Base-by-base conservation (phyloP, 1,140 invertebrate species). In the Eupeodes corollae region DNA sequence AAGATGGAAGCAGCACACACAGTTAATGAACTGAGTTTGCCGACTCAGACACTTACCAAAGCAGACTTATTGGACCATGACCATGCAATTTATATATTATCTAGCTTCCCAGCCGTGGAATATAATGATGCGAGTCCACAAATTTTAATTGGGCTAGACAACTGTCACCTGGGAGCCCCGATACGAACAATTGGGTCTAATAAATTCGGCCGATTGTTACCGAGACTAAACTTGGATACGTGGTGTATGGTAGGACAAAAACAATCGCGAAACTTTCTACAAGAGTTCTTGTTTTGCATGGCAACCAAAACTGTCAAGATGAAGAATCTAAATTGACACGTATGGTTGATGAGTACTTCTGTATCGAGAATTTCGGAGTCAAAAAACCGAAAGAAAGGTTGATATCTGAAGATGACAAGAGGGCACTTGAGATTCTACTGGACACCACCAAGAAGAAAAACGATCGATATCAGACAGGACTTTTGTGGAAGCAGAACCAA, bases 121-220 rank as follows among this genome's bases (percentile, higher is more conserved):
- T n/a, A n/a, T n/a, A n/a, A n/a, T n/a, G n/a, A n/a, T n/a, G n/a
- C n/a, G n/a, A n/a, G n/a, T n/a, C n/a, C n/a, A n/a, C n/a, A n/a
- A n/a, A n/a, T n/a, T n/a, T n/a, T n/a, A n/a, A 18, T 46, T n/a
- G 48, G 43, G n/a, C 15, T 46, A 2, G 48, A 50, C n/a, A 15
- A 47, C 26, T 38, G 35, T 2, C 16, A n/a, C 34, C 16, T 47
- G 21, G 46, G 46, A 32, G 11, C 41, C 5, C 38, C 46, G 33
- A 32, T 39, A 9, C 2, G 2, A 12, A n/a, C 13, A n/a, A 40
- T 30, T 15, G 1, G n/a, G 5, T n/a, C 21, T 3, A 19, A 37
- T 6, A 6, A 13, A 1, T 8, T 9, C 6, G 48, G 3, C 48
- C 37, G 2, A 42, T 33, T 49, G 48, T 42, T n/a, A 6, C n/a